These are phyloP conservation scores for Papilio protenor DNA, from an alignment of 2,888 invertebrate genomes.

Conservation along the genomic window DNA sequence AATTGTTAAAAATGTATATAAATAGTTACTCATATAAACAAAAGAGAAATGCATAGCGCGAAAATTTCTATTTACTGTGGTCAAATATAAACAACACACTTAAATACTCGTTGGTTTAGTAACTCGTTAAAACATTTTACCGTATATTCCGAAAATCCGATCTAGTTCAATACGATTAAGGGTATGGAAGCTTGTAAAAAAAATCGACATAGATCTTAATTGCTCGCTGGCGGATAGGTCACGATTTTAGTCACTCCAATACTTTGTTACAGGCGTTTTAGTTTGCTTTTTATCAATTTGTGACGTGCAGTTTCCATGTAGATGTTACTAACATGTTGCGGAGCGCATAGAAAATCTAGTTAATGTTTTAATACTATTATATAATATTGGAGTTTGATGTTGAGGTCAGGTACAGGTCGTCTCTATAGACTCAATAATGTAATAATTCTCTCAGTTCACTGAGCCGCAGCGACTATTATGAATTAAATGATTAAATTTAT, in stretches of 20 bases:
- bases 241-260: not conserved
- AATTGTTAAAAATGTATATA: not conserved
- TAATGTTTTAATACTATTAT: not conserved
- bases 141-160: not conserved
- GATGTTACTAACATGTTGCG: not conserved
- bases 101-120: not conserved
- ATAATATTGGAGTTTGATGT: slow-evolving; percentile 8
- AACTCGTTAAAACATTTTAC: not conserved
- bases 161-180: not conserved
- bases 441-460: not conserved
- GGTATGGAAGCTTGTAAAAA: not conserved
- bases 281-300: not conserved
- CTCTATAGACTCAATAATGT: not conserved
- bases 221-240: not conserved
- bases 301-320: not conserved
- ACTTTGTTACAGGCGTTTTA: not conserved
- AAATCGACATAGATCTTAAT: not conserved
- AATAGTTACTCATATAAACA: no score
- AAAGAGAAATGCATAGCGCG: no score
- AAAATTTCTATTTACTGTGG: not conserved
- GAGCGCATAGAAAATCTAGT: not conserved
- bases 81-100: not conserved
- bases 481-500: not conserved
- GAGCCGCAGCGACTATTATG: not conserved
- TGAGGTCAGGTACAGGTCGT: not conserved